Base-by-base conservation (phyloP, 2,797 vertebrate genomes). In the Tragelaphus eurycerus region DNA sequence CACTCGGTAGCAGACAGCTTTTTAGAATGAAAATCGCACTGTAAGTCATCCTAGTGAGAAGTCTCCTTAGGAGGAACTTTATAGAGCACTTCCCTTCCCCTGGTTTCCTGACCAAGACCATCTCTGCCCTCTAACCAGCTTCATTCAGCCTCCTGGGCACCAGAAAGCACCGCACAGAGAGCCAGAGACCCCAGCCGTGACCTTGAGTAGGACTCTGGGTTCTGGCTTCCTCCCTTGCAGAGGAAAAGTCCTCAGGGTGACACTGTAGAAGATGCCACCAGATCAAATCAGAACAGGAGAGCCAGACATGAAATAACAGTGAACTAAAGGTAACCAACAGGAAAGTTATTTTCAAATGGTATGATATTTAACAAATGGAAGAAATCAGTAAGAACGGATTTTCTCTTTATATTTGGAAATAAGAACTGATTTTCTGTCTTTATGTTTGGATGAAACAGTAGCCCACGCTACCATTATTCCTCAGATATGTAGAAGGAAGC, bases 141-240 rank as follows among this genome's bases (percentile, higher is more conserved):
- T 64, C 78, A 50, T 29, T 57, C 31, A 57, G 27, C 59, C 34
- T 59, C 17, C 54, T 7, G 55, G 48, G 74, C 16, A 83, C 4
- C 0, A 52, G 19, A 3, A 3, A 25, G 9, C 12, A 4, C 10
- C 0, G 7, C 21, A 19, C 0, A 23, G 7, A 43, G 27, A 14
- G 25, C 78, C 38, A 23, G 54, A 16, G 57, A 15, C 15, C 7
- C 38, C 1, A 16, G n/a, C 19, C 0, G 0, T 25, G 60, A 31
- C 43, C 52, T 7, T 3, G 7, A 34, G 38, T 27, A 14, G 9
- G 34, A 7, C 43, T 21, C 21, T 46, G 46, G 52, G 7, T 29
- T 54, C 81, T 16, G 19, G 16, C 74, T 34, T 15, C 57, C 15
- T 57, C 1, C 34, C 29, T 17, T 27, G 17, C 4, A 7, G 79